Evolutionary conservation across 2,797 vertebrate species (phyloP).

Genomic region (Remorina albescens): DNA sequence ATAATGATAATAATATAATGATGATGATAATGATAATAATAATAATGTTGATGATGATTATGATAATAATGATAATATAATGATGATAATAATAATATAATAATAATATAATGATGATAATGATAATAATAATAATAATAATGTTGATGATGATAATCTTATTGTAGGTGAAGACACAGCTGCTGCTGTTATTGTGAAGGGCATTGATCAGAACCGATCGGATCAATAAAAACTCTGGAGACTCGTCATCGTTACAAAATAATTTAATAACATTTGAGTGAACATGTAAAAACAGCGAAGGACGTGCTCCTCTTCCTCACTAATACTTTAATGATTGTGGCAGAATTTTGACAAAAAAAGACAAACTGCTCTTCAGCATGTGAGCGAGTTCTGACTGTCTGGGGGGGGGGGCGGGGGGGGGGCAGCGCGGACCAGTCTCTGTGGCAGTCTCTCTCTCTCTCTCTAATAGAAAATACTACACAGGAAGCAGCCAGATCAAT

Average conservation of each 20-base stretch:
- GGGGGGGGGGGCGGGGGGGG: too few species aligned
- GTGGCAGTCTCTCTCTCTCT: constrained; percentile 88
- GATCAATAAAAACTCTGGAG: constrained; percentile 26
- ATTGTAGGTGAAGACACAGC: too few species aligned
- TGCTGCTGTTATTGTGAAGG: neutral
- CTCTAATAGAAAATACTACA: constrained; percentile 84
- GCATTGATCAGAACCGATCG: neutral
- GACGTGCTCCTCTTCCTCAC: constrained; percentile 79
- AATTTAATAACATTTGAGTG: constrained; percentile 86
- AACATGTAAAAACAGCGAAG: constrained; percentile 86
- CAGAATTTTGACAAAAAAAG: constrained; percentile 69
- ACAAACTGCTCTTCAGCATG: constrained; percentile 89
- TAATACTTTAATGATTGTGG: constrained; percentile 83
- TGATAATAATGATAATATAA: too few species aligned
- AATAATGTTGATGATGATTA: too few species aligned
- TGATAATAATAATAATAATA: too few species aligned
- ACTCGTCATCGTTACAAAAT: constrained; percentile 84
- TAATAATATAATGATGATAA: too few species aligned
- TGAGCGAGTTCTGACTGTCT: constrained; percentile 72
- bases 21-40: too few species aligned
- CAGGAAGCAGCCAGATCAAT: constrained; percentile 72
- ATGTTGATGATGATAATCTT: too few species aligned
- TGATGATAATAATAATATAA: too few species aligned
- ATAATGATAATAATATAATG: too few species aligned
- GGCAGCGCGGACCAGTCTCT: constrained; percentile 86